Conservation (phyloP, 2,113 vertebrate genomes). For the Orientallactaga bullata region DNA sequence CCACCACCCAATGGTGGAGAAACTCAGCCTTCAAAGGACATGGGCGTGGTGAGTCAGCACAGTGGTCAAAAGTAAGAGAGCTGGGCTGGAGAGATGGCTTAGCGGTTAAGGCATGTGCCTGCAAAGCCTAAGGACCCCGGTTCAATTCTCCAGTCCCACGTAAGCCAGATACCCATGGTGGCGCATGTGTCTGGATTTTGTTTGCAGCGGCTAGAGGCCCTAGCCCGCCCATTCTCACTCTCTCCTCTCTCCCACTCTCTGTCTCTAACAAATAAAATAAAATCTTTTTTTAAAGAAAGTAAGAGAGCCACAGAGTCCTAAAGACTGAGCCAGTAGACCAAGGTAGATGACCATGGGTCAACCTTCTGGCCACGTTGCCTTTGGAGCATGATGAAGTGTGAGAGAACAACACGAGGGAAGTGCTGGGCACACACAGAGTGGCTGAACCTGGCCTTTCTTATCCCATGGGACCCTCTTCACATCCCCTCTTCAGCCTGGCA, state of each 20-base stretch:
- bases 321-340: not conserved
- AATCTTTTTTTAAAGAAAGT: too few relatives aligned
- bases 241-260: too few relatives aligned
- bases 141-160: too few relatives aligned
- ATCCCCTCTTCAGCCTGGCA: not conserved
- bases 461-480: accelerated
- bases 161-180: too few relatives aligned
- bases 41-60: not conserved
- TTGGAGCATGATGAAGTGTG: not conserved
- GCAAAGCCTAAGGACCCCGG: too few relatives aligned
- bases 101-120: too few relatives aligned
- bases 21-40: not conserved
- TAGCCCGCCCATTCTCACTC: too few relatives aligned
- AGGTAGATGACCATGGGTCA: not conserved
- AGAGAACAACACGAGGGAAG: not conserved
- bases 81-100: too few relatives aligned
- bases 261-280: too few relatives aligned
- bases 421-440: not conserved
- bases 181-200: too few relatives aligned
- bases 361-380: not conserved
- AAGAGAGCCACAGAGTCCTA: not conserved
- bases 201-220: too few relatives aligned
- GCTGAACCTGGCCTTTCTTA: not conserved
- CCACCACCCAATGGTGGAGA: accelerated
- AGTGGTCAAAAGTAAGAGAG: not conserved